Evolutionary conservation across 2,888 invertebrate species (phyloP), one percentile per base, ranked within the genome.

Genomic region (Pardosa pseudoannulata): DNA sequence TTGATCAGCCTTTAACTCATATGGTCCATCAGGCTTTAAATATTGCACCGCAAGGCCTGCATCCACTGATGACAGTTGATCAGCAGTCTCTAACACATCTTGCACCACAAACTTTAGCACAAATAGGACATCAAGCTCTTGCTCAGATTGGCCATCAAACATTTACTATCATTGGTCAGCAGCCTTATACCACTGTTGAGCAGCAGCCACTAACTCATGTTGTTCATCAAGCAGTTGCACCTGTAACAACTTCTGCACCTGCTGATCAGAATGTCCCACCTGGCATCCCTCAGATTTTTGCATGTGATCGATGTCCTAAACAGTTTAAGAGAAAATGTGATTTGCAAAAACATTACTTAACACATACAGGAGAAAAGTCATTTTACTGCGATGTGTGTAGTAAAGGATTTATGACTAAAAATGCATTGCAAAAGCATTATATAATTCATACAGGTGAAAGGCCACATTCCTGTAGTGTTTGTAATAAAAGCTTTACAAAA

Each of bases 131-230:
- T 32, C 85, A 85, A 31, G 73, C 79, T 41, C 46, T 85, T 16
- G 86, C 86, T 13, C 86, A 86, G 23, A 86, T 86, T 29, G 86
- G 86, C 19, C 68, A 79, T 23, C 86, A 86, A 28, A 79, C 86
- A 28, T 86, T 79, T 46, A 70, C 86, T 19, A 86, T 86, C n/a
- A 86, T 86, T 70, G 86, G 86, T 46, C 86, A 86, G 11, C 86
- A 86, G 70, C 86, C 86, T 41, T 86, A 86, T 70, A 85, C 79
- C 68, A 68, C 78, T 7, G 67, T 78, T 68, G 78, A 85, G n/a
- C 86, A 79, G 27, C 85, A 86, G 36, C 86, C 79, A 23, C 28
- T 86, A 27, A 75, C 79, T 9, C 86, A 86, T 32, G 74, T 86
- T 64, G 86, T 79, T 0, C 86, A 86, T 74, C 79, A 79, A 19